Evolutionary conservation across 2,797 vertebrate species (phyloP).

Genomic region (Picus viridis): DNA sequence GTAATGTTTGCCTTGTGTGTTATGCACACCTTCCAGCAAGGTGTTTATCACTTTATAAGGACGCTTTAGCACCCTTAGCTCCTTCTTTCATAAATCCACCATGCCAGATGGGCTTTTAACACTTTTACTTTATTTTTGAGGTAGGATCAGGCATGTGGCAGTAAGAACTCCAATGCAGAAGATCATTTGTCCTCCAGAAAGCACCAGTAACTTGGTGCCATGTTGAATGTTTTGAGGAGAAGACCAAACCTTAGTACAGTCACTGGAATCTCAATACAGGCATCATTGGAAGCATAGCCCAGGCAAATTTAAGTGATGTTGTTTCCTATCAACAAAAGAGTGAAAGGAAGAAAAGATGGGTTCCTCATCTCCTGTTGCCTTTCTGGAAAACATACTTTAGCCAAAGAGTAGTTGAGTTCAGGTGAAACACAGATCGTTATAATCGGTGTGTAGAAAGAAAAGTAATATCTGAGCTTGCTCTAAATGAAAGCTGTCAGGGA

Average conservation of each 20-base stretch:
- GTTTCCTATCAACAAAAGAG: neutral
- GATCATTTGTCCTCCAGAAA: neutral
- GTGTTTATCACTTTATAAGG: slow-evolving; percentile 25
- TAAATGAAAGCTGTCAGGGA: slow-evolving; percentile 25
- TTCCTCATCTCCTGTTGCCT: neutral
- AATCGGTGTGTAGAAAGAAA: neutral
- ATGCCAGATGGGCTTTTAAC: neutral
- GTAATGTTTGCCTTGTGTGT: neutral
- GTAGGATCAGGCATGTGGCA: neutral
- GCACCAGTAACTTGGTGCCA: neutral
- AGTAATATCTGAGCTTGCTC: slow-evolving; percentile 1
- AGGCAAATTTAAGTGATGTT: neutral
- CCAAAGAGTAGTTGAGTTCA: neutral
- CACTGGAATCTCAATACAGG: neutral
- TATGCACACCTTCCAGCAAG: slow-evolving; percentile 9
- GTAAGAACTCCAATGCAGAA: neutral
- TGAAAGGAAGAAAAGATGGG: neutral
- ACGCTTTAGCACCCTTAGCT: slow-evolving; percentile 6
- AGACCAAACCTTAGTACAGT: neutral
- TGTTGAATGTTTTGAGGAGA: neutral
- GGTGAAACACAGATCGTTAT: neutral
- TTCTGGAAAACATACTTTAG: neutral
- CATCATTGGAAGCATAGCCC: neutral
- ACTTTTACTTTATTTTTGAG: slow-evolving; percentile 18
- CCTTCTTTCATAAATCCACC: slow-evolving; percentile 5